These are phyloP conservation scores for Masticophis lateralis DNA, from an alignment of 2,797 vertebrate genomes.

Conservation along the genomic window DNA sequence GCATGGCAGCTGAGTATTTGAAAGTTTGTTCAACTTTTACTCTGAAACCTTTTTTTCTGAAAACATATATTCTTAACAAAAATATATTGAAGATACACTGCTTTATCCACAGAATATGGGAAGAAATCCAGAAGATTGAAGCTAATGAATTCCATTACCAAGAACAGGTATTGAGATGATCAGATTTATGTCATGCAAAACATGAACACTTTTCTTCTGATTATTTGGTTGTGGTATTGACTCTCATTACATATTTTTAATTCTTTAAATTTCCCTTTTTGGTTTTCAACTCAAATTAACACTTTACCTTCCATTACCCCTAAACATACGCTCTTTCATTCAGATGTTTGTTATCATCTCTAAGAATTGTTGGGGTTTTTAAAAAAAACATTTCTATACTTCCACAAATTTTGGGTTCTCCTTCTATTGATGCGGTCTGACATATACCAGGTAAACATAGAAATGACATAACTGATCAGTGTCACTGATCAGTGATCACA, in stretches of 20 bases:
- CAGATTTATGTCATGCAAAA: conserved; percentile 24
- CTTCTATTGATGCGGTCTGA: background rate
- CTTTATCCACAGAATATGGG: conserved; percentile 82
- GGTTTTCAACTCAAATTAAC: background rate
- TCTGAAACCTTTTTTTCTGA: conserved; percentile 5
- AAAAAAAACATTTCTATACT: background rate
- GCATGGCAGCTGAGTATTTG: too few species aligned
- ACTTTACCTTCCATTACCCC: background rate
- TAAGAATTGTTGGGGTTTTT: background rate
- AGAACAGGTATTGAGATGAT: conserved; percentile 83
- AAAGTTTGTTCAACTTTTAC: background rate
- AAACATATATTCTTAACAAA: background rate
- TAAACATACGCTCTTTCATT: background rate
- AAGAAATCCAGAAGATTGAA: conserved; percentile 94
- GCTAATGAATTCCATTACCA: conserved; percentile 94
- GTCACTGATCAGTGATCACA: too few species aligned
- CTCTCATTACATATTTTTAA: background rate
- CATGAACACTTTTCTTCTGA: background rate
- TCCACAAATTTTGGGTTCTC: background rate
- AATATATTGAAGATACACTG: conserved; percentile 2
- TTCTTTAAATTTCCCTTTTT: background rate
- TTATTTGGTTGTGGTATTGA: background rate
- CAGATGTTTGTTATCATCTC: background rate
- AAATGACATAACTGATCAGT: background rate
- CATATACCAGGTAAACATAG: background rate